Evolutionary conservation across 2,888 invertebrate species (phyloP).

Genomic region (Trichacis sp.): DNA sequence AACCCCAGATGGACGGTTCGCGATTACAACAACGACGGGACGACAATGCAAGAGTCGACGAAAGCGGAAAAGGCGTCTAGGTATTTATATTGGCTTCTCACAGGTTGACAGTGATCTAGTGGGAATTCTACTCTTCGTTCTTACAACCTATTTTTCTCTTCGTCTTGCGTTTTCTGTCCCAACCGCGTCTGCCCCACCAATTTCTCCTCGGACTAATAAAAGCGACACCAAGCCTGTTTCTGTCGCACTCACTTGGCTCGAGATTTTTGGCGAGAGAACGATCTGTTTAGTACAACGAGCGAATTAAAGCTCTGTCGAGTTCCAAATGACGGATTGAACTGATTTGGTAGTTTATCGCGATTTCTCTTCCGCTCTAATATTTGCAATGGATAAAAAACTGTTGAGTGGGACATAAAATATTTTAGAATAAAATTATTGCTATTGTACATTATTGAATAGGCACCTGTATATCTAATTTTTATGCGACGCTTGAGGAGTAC

Average conservation of each 20-base stretch:
- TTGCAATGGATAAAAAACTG: no score
- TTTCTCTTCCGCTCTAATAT: no score
- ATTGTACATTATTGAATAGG: no score
- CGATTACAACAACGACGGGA: constrained; percentile 41
- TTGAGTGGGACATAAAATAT: no score
- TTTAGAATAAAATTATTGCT: no score
- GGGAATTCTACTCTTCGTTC: constrained; percentile 46
- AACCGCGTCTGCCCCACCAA: constrained; percentile 32
- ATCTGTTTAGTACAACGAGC: background rate
- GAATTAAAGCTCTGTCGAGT: background rate
- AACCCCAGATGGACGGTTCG: constrained; percentile 37
- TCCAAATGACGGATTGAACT: no score
- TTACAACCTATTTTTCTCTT: constrained; percentile 35
- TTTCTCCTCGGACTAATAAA: constrained; percentile 60
- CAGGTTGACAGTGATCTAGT: constrained; percentile 66
- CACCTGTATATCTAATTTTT: no score
- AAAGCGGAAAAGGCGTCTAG: constrained; percentile 56
- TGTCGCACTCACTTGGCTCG: background rate
- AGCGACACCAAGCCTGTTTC: constrained; percentile 43
- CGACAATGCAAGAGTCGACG: constrained; percentile 48
- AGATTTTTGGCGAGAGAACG: background rate
- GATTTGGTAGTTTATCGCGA: no score
- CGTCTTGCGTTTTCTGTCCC: constrained; percentile 31
- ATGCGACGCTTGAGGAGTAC: no score
- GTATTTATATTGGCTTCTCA: constrained; percentile 68